phyloP scores from a whole-genome alignment of 1,140 invertebrate species.

The Lethocerus indicus region DNA sequence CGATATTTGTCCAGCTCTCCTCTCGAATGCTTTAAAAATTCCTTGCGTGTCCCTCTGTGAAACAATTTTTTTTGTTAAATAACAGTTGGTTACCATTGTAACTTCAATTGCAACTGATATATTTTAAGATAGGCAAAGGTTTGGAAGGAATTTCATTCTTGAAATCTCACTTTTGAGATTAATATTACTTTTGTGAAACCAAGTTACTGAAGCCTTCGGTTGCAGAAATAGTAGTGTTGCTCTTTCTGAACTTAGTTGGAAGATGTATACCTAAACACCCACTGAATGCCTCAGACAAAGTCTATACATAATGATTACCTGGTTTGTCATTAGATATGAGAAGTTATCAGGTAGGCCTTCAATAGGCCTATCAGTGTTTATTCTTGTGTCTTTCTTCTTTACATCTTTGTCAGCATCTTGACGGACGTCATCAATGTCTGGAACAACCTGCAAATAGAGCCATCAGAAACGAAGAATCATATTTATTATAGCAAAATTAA shows the following conservation, averaged over 20 bases:
- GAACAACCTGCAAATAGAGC: conserved; percentile 16
- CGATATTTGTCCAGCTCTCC: conserved; percentile 24
- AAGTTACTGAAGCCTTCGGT: neutral
- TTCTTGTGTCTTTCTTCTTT: neutral
- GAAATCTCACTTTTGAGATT: too few relatives aligned
- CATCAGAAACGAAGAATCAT: neutral
- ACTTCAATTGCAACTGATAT: too few relatives aligned
- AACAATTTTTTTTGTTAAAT: too few relatives aligned
- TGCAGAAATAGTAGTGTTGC: neutral
- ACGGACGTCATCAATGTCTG: conserved; percentile 19
- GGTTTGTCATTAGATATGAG: neutral
- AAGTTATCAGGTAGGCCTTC: neutral
- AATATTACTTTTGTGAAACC: neutral
- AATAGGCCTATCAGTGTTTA: neutral
- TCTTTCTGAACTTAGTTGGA: neutral
- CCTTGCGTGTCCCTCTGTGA: neutral
- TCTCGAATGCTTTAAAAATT: conserved; percentile 10
- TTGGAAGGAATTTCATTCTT: too few relatives aligned
- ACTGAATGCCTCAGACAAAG: neutral
- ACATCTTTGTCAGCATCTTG: neutral
- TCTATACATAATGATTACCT: neutral
- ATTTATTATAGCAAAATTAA: neutral
- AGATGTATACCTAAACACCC: neutral
- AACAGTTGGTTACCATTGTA: too few relatives aligned
- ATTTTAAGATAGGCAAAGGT: too few relatives aligned